Evolutionary conservation across 2,113 vertebrate genomes (phyloP).

Genomic region (Xenotilapia caudafasciata): DNA sequence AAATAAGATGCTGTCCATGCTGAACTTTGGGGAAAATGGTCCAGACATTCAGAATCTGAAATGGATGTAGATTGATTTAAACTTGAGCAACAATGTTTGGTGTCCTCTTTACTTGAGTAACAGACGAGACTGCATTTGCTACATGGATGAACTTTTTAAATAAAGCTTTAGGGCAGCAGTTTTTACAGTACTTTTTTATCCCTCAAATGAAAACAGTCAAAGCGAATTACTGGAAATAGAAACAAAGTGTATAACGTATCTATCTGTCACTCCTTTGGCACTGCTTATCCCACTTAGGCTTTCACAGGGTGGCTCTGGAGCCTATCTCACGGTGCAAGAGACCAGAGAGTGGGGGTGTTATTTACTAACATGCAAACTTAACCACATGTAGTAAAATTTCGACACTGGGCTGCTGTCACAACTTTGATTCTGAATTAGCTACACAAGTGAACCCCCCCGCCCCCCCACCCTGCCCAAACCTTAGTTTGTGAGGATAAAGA

Average conservation of each 20-base stretch:
- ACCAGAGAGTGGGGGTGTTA: neutral
- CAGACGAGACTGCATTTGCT: neutral
- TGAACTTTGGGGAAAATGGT: neutral
- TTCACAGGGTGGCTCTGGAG: neutral
- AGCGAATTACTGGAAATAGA: neutral
- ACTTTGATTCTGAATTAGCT: neutral
- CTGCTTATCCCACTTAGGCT: neutral
- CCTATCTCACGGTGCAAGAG: neutral
- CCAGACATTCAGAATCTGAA: neutral
- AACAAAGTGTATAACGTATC: neutral
- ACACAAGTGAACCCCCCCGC: accelerated
- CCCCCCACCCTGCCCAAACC: neutral
- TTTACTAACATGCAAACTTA: neutral
- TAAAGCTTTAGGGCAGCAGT: neutral
- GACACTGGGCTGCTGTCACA: neutral
- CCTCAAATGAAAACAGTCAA: neutral
- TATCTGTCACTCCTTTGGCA: neutral
- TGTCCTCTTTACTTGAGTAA: neutral
- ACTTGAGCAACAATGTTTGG: neutral
- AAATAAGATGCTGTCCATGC: constrained; percentile 4
- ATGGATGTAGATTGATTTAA: neutral
- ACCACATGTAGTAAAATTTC: neutral
- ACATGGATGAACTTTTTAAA: neutral
- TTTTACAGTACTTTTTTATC: neutral
- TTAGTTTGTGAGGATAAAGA: neutral